Evolutionary conservation across 2,113 vertebrate genomes (phyloP).

Genomic region (Azemiops feae): DNA sequence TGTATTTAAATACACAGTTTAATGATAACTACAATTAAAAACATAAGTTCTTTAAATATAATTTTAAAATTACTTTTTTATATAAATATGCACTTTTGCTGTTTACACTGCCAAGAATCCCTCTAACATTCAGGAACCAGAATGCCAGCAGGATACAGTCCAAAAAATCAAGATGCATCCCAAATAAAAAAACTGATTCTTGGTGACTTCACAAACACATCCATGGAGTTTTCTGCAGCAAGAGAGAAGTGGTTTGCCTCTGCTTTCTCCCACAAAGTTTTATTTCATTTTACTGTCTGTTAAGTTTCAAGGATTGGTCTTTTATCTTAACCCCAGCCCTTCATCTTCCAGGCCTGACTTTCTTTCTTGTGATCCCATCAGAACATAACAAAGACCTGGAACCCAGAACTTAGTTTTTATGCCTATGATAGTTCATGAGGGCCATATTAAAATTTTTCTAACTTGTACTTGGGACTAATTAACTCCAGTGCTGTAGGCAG

Average conservation of each 20-base stretch:
- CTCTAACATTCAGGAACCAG: background rate
- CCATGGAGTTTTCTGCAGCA: background rate
- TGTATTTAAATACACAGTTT: background rate
- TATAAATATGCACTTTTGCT: background rate
- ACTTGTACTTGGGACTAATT: background rate
- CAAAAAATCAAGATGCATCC: background rate
- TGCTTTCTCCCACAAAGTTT: background rate
- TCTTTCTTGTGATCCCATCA: background rate
- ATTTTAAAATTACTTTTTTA: background rate
- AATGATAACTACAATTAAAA: background rate
- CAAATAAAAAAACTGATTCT: background rate
- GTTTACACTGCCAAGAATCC: background rate
- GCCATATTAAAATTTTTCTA: background rate
- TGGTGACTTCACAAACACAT: background rate
- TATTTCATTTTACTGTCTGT: background rate
- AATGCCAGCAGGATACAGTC: background rate
- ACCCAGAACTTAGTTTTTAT: background rate
- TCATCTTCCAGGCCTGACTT: background rate
- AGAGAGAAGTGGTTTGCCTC: background rate
- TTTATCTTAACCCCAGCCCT: background rate
- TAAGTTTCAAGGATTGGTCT: background rate
- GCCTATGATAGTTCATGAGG: background rate
- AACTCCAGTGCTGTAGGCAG: background rate
- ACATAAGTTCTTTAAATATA: background rate
- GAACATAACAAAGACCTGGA: background rate